These are phyloP conservation scores for Hephaestus fuliginosus DNA, from an alignment of 2,797 vertebrate genomes.

Conservation along the genomic window DNA sequence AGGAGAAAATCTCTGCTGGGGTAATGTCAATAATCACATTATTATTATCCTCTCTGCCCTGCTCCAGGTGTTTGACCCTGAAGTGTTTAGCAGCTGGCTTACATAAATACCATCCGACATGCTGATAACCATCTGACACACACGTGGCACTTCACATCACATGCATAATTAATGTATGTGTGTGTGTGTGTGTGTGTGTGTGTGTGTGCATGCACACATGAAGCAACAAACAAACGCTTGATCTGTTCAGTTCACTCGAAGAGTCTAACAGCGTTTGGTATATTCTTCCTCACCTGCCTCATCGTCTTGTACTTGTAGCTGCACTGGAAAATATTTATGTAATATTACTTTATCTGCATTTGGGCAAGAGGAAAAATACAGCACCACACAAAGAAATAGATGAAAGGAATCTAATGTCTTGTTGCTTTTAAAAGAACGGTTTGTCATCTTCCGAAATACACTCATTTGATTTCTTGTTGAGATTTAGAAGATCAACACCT, in stretches of 20 bases:
- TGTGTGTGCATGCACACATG: neutral
- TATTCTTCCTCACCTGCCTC: neutral
- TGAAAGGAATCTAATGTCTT: no score
- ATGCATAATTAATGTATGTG: conserved; percentile 14
- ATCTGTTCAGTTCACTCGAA: conserved; percentile 2
- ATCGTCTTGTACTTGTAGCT: neutral
- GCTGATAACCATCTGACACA: conserved; percentile 44
- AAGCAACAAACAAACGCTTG: conserved; percentile 7
- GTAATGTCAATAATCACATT: conserved; percentile 16
- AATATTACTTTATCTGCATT: conserved; percentile 2
- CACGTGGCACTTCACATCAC: conserved; percentile 50
- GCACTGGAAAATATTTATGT: conserved; percentile 8
- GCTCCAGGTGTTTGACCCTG: conserved; percentile 24
- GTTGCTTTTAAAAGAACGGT: neutral
- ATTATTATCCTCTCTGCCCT: neutral
- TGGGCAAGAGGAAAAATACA: neutral
- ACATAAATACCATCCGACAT: conserved; percentile 37
- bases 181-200: neutral
- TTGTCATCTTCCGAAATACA: neutral
- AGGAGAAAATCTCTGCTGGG: neutral
- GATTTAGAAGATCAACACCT: neutral
- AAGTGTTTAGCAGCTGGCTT: conserved; percentile 32
- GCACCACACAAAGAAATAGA: neutral
- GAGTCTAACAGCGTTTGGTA: neutral
- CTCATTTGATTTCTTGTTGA: neutral